A percentile compares a stretch with the other conserved stretches of the same genome.
These are phyloP conservation scores for Naso thynnoides DNA, from an alignment of 2,797 vertebrate species.

Conservation along the genomic window DNA sequence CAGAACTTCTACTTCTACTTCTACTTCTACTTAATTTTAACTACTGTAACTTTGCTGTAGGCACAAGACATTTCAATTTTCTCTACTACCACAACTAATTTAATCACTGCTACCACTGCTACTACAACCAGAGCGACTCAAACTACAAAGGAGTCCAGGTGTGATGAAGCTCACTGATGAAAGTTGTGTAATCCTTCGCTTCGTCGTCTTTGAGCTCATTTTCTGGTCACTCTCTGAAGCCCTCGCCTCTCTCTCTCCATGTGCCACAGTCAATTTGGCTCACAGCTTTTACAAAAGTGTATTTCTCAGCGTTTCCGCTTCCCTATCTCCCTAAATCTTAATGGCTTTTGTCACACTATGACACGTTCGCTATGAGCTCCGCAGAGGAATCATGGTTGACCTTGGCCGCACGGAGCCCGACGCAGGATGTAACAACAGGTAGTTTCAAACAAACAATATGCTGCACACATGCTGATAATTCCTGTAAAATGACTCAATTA, in stretches of 20 bases:
- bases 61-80: background rate
- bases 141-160: conserved; percentile 39
- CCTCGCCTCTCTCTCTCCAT: background rate
- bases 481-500: conserved; percentile 7
- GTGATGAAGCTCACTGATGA: conserved; percentile 35
- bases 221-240: conserved; percentile 35
- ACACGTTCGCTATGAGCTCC: conserved; percentile 61
- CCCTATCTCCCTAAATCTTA: conserved; percentile 81
- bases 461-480: conserved; percentile 28
- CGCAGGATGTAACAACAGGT: conserved; percentile 40
- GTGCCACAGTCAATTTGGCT: conserved; percentile 76
- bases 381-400: conserved; percentile 62
- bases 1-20: background rate
- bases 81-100: conserved; percentile 6
- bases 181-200: conserved; percentile 36
- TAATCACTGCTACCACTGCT: background rate
- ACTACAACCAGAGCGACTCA: conserved; percentile 13
- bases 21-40: too few relatives aligned
- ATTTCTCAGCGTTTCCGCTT: conserved; percentile 72
- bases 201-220: conserved; percentile 49
- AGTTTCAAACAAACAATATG: conserved; percentile 37
- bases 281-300: conserved; percentile 72
- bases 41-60: background rate
- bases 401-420: conserved; percentile 59
- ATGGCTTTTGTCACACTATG: conserved; percentile 82